Conservation (phyloP, 2,888 invertebrate species). For the Sinelater perroti region DNA sequence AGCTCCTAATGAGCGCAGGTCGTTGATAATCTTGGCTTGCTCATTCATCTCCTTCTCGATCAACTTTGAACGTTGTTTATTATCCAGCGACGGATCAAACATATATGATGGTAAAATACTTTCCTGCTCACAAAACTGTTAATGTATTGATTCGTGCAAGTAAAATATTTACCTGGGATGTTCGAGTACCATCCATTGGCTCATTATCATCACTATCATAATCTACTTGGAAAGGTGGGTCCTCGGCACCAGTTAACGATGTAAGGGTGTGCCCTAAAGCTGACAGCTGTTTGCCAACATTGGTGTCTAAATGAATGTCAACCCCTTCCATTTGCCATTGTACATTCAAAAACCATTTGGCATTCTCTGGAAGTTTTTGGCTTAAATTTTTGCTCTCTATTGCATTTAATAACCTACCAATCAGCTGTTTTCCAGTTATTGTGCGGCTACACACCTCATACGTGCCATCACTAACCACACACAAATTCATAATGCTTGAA, state of each 20-base stretch:
- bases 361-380: slow-evolving; percentile 73
- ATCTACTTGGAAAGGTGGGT: slow-evolving; percentile 64
- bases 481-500: slow-evolving; percentile 84
- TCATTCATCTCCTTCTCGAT: slow-evolving; percentile 98
- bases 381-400: background rate
- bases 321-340: slow-evolving; percentile 99
- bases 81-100: slow-evolving; percentile 80
- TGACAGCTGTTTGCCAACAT: slow-evolving; percentile 94
- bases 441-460: slow-evolving; percentile 97
- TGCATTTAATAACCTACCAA: slow-evolving; percentile 63
- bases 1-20: slow-evolving; percentile 85
- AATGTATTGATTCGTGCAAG: slow-evolving; percentile 1
- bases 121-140: slow-evolving; percentile 66
- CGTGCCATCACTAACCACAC: slow-evolving; percentile 98
- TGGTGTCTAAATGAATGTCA: slow-evolving; percentile 94
- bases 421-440: slow-evolving; percentile 81
- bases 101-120: slow-evolving; percentile 84
- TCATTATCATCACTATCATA: slow-evolving; percentile 84
- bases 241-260: slow-evolving; percentile 91
- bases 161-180: slow-evolving; percentile 65
- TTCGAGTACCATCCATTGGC: slow-evolving; percentile 69
- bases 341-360: slow-evolving; percentile 98
- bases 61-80: slow-evolving; percentile 86
- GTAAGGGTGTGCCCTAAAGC: slow-evolving; percentile 95
- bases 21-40: slow-evolving; percentile 94